phyloP scores from a whole-genome alignment of 2,113 vertebrate species.

The Sylvietta virens region DNA sequence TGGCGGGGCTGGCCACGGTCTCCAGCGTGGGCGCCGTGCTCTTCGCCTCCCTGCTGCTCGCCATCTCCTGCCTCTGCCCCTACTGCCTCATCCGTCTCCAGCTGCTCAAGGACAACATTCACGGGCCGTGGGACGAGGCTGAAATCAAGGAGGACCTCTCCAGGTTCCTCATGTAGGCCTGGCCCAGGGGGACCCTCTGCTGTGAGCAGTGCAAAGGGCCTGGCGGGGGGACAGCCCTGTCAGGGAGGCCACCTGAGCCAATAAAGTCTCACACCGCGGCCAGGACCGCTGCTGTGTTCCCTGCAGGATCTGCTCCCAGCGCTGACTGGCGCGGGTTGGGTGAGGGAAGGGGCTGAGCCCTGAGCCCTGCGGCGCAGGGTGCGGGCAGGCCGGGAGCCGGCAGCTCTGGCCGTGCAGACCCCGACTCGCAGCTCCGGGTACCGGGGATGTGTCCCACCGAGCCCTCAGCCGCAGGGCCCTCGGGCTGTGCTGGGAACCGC shows the following conservation, averaged over 20 bases:
- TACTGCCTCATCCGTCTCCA: conserved; percentile 86
- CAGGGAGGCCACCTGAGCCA: background rate
- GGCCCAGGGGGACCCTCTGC: background rate
- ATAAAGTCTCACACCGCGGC: background rate
- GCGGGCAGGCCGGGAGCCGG: fast-evolving
- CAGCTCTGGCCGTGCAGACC: background rate
- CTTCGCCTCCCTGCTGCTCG: conserved; percentile 76
- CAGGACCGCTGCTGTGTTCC: background rate
- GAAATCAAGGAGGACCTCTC: conserved; percentile 94
- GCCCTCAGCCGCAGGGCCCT: background rate
- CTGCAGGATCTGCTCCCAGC: background rate
- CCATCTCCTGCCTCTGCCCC: conserved; percentile 86
- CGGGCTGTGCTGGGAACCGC: fast-evolving
- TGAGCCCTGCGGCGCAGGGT: background rate
- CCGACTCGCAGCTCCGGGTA: too few species aligned
- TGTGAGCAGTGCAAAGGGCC: background rate
- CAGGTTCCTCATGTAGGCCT: conserved; percentile 75
- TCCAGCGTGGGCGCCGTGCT: conserved; percentile 80
- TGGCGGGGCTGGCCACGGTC: conserved; percentile 76
- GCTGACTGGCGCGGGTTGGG: background rate
- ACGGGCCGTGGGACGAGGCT: conserved; percentile 97
- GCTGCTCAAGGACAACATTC: conserved; percentile 95
- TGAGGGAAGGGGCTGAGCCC: background rate
- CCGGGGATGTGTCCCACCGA: fast-evolving
- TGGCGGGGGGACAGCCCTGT: background rate